Percentiles rank a stretch among this genome's conserved stretches.
Conservation (phyloP, 1,140 invertebrate species). For the Tribolium madens region DNA sequence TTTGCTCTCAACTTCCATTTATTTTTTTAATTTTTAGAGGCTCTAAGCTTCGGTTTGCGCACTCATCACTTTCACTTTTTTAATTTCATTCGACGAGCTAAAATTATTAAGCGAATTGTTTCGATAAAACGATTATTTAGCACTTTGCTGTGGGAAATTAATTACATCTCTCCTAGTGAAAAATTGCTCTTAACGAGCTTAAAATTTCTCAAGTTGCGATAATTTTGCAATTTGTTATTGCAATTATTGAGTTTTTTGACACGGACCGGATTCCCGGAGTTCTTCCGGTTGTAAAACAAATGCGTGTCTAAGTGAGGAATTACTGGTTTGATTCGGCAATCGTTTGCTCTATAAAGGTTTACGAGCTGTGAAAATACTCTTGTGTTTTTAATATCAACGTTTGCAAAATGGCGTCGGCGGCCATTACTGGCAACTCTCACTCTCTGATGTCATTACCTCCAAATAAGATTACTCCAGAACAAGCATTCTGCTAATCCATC, state of each 20-base stretch:
- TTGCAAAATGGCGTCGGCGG: neutral
- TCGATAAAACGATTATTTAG: slow-evolving; percentile 34
- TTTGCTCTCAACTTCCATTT: neutral
- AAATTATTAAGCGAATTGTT: slow-evolving; percentile 31
- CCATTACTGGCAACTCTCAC: neutral
- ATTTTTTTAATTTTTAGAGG: neutral
- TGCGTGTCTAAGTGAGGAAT: neutral
- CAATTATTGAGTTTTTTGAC: too few species aligned
- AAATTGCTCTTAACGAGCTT: slow-evolving; percentile 9
- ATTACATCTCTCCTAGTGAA: slow-evolving; percentile 13
- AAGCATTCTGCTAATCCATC: slow-evolving; percentile 14
- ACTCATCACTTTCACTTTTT: neutral
- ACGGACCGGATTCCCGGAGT: neutral
- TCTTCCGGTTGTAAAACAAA: neutral
- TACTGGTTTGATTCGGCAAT: slow-evolving; percentile 1
- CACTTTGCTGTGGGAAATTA: slow-evolving; percentile 16
- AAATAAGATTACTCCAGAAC: slow-evolving; percentile 21
- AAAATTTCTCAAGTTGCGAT: neutral
- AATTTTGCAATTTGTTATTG: too few species aligned
- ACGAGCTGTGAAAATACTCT: neutral
- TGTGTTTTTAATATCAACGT: neutral
- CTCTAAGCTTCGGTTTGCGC: neutral
- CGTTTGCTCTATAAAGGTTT: slow-evolving; percentile 4
- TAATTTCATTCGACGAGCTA: neutral
- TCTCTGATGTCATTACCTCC: slow-evolving; percentile 16